Evolutionary conservation across 2,113 vertebrate species (phyloP), one percentile per base, ranked within the genome.

Genomic region (Solea senegalensis): DNA sequence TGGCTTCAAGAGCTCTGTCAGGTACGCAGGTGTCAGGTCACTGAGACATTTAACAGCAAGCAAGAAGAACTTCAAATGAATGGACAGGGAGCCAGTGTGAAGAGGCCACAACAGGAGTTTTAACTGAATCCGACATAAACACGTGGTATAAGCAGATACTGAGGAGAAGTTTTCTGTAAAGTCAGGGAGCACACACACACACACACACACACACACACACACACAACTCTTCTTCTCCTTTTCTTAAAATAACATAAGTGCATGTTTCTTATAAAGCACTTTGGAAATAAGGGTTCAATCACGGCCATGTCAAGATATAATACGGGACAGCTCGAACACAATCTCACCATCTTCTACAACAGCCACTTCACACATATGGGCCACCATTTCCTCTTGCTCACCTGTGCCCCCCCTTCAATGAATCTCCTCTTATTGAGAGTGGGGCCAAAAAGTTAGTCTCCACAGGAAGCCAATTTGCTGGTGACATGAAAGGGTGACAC

Each of bases 401-500:
- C 54, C 41, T 79, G 64, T 65, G 21, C 21, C 21, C 21, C 43
- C 72, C 45, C 21, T 68, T 40, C 2, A 1, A 54, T 28, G 40
- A 39, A 13, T 51, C 55, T 72, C 40, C 39, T 14, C 44, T n/a
- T 45, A 7, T 54, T 65, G 15, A 74, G 66, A 74, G 26, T 28
- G 52, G 53, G 59, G 56, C n/a, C 1, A 1, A 46, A 77, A 59
- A 70, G 65, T 67, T 54, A 55, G 77, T 56, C 58, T 77, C 82
- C 63, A 80, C 70, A 83, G 52, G 51, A 52, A 72, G 78, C 70
- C 82, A 82, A 78, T 86, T 88, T 78, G 74, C 63, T 68, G 51
- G 51, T 4, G 52, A 73, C 72, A 81, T 81, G 69, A 88, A 79
- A 81, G 77, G 53, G 51, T 14, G n/a, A 51, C 65, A 58, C 49